A percentile compares a stretch with the other conserved stretches of the same genome.
Conservation (phyloP, 2,797 vertebrate species). For the Chelmon rostratus region DNA sequence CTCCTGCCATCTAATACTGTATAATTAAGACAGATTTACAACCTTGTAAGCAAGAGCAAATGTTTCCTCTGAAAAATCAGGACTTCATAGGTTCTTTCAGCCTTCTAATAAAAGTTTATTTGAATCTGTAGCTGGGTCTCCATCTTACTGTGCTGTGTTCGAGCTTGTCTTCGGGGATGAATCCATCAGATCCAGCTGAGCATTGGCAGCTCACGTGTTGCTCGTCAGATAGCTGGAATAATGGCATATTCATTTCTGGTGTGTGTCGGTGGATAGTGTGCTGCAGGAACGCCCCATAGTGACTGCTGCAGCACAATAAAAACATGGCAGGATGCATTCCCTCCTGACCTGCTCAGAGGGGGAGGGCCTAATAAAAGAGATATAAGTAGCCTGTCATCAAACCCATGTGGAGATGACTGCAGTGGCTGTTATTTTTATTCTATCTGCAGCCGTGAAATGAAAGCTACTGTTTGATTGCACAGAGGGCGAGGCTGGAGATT, state of each 20-base stretch:
- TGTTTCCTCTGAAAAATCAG: constrained; percentile 3
- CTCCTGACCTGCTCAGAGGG: constrained; percentile 54
- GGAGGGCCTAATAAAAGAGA: constrained; percentile 73
- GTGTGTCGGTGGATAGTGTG: constrained; percentile 28
- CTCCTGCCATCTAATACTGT: neutral
- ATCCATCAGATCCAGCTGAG: constrained; percentile 55
- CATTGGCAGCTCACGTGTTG: constrained; percentile 2
- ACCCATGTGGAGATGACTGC: constrained; percentile 59
- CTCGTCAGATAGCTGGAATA: constrained; percentile 44
- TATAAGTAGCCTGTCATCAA: constrained; percentile 71
- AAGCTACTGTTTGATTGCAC: constrained; percentile 64
- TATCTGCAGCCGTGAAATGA: constrained; percentile 57
- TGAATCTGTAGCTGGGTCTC: constrained; percentile 52
- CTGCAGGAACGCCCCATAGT: constrained; percentile 34
- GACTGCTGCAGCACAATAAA: constrained; percentile 62
- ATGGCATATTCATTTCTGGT: constrained; percentile 53
- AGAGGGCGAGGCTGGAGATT: constrained; percentile 28
- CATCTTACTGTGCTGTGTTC: constrained; percentile 36
- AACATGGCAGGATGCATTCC: constrained; percentile 58
- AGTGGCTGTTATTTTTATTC: constrained; percentile 60
- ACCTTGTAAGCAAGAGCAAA: neutral
- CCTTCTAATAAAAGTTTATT: constrained; percentile 24
- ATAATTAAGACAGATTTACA: neutral
- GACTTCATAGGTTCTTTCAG: neutral
- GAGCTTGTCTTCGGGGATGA: constrained; percentile 50